phyloP scores from a whole-genome alignment of 2,113 vertebrate genomes.

The Tragelaphus buxtoni region DNA sequence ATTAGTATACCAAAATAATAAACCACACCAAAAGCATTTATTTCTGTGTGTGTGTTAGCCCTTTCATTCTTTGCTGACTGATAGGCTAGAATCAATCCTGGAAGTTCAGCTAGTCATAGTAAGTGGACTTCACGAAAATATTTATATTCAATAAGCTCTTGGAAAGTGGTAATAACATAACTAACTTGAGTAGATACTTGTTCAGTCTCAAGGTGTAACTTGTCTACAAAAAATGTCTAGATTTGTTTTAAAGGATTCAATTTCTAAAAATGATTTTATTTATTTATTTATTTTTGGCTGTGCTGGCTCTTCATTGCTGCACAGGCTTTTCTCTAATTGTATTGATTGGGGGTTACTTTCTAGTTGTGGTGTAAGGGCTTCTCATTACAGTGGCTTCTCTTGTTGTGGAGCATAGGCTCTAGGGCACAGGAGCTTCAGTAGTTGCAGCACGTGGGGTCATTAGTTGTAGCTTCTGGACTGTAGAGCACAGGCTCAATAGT shows the following conservation, averaged over 20 bases:
- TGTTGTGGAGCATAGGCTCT: background rate
- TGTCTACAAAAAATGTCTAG: background rate
- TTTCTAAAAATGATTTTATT: background rate
- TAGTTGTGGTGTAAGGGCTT: background rate
- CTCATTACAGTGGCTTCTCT: background rate
- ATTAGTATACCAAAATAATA: background rate
- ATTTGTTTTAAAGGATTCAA: background rate
- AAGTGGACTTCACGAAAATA: background rate
- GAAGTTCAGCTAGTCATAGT: background rate
- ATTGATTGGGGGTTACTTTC: background rate
- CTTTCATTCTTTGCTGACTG: background rate
- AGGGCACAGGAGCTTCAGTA: background rate
- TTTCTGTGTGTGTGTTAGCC: background rate
- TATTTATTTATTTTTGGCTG: background rate
- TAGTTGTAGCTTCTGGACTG: background rate
- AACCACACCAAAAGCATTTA: background rate
- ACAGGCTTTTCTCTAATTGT: background rate
- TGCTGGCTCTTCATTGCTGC: background rate
- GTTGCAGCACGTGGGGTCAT: background rate
- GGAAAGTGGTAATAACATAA: background rate
- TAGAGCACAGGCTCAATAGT: background rate
- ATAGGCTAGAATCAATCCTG: background rate
- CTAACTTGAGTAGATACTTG: background rate
- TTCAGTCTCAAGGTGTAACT: background rate
- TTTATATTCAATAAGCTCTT: background rate